Evolutionary conservation across 2,113 vertebrate genomes (phyloP), one percentile per base, ranked within the genome.

Genomic region (Craseonycteris thonglongyai): DNA sequence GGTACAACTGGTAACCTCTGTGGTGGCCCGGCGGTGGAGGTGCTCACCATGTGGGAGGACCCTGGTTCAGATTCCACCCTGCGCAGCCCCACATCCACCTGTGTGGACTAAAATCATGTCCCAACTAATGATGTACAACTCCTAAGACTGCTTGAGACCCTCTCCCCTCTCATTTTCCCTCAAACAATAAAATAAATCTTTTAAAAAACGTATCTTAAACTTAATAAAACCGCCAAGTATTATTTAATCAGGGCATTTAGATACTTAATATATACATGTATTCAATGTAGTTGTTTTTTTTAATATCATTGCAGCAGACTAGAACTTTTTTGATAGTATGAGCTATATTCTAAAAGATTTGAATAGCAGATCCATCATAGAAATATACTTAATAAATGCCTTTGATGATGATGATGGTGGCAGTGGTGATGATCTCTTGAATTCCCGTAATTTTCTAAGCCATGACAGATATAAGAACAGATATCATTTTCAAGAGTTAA

Each of bases 401-500:
- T 86, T 88, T 93, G 76, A 81, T 92, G 90, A 42, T 78, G 86
- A 56, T 59, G 87, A 28, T 94, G 85, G 40, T 89, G 42, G 26
- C 65, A 24, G 63, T 90, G 40, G 68, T 92, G 78, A 74, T 90
- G 81, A 83, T 79, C 86, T 56, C 94, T 84, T 95, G 75, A 96
- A 93, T 97, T 92, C 82, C 49, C 63, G 74, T 95, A 88, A 88
- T 95, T 95, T 96, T 94, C 83, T 80, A 95, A 90, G 56, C 47
- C 26, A 68, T 90, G 93, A 95, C 93, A 97, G 83, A 94, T 92
- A 90, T 84, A 94, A 95, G 95, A 91, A 96, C 83, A 94, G 94
- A 93, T 97, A 96, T 94, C 85, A 94, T 95, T 97, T 95, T 72
- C 61, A 78, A 95, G 86, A 95, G 88, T 94, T 95, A 96, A 97